Evolutionary conservation across 2,888 invertebrate genomes (phyloP).

Genomic region (Abrostola triplasia): DNA sequence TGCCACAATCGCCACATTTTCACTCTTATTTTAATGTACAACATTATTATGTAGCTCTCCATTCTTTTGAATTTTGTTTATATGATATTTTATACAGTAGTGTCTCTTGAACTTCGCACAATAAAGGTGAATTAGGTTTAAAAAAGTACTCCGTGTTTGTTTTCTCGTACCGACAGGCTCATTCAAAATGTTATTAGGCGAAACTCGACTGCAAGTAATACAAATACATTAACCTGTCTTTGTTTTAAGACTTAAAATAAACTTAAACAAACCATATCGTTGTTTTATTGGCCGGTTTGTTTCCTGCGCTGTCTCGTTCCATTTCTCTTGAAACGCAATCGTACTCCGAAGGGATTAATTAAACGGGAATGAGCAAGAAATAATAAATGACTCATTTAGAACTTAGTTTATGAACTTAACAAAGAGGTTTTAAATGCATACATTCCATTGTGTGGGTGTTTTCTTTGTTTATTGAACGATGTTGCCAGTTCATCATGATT

Average conservation of each 20-base stretch:
- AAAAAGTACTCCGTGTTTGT: too few species aligned
- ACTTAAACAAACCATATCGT: constrained; percentile 23
- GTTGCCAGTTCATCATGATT: too few species aligned
- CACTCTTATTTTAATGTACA: too few species aligned
- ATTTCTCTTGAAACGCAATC: constrained; percentile 35
- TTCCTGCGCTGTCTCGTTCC: constrained; percentile 42
- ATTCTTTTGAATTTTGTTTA: too few species aligned
- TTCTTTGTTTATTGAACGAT: too few species aligned
- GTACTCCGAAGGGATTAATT: constrained; percentile 42
- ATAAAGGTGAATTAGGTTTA: too few species aligned
- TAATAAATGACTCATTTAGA: constrained; percentile 45
- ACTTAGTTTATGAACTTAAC: constrained; percentile 28
- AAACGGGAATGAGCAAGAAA: constrained; percentile 25
- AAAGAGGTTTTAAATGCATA: constrained; percentile 25
- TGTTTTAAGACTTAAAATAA: constrained; percentile 38
- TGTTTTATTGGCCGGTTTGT: constrained; percentile 28
- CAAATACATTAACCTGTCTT: constrained; percentile 34
- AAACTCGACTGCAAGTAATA: not conserved
- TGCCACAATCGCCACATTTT: too few species aligned
- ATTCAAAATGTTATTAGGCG: not conserved
- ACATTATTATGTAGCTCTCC: too few species aligned
- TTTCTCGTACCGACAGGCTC: too few species aligned
- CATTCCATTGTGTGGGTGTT: not conserved
- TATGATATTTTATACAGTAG: too few species aligned
- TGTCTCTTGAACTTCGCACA: too few species aligned